Evolutionary conservation across 2,888 invertebrate species (phyloP), one percentile per base, ranked within the genome.

Genomic region (Nyleta sp.): DNA sequence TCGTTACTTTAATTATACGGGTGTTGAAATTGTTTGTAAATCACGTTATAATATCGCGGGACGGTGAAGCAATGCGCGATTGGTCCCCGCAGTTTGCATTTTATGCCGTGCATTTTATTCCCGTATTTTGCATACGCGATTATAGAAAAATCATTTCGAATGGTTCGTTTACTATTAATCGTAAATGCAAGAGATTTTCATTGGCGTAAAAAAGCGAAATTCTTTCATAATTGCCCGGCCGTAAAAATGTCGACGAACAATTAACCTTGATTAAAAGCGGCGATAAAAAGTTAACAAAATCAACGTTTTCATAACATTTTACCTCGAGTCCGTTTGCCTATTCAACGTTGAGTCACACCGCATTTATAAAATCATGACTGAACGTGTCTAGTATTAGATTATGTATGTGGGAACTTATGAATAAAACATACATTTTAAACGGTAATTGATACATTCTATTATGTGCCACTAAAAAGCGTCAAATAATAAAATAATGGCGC

Each of bases 361-460:
- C 50, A 24, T 71, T 60, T 59, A 60, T 60, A 71, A 71, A 65
- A 60, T 62, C 57, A 53, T 42, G 73, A 78, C 57, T 31, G 48
- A 60, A 70, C 24, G 57, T 73, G 67, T 65, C 42, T 68, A 15
- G 40, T 38, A 35, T 75, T 65, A 42, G 65, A 64, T 79, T 67
- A 72, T 62, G 59, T 57, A 68, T 72, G 79, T 79, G 79, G 73
- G 79, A 79, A 79, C 72, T 55, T 55, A 70, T 72, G 68, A 80
- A 80, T 80, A 72, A 80, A 72, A 72, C 75, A 72, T 80, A 24
- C 42, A 75, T 38, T 48, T 67, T 50, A 53, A 60, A 53, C 53
- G 42, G 65, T 75, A 79, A 75, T 79, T 75, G 74, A 79, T 75
- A 65, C 59, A 74, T 72, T 71, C 62, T 72, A 79, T 71, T 60